phyloP scores from a whole-genome alignment of 2,797 vertebrate species.

The Syncerus caffer region DNA sequence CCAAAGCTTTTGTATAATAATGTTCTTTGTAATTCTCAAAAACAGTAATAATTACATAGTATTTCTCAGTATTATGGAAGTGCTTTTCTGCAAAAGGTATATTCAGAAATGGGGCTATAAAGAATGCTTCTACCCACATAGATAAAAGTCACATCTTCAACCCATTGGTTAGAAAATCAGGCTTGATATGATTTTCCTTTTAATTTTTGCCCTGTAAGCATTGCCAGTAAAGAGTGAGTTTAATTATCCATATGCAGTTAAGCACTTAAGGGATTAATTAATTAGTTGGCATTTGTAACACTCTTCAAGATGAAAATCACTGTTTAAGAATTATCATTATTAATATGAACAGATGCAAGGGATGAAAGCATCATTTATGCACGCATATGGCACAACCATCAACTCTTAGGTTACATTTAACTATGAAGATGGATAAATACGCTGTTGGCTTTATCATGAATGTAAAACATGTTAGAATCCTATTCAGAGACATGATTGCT shows the following conservation, averaged over 20 bases:
- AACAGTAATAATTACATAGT: not conserved
- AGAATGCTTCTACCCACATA: not conserved
- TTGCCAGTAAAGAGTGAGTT: not conserved
- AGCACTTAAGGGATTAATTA: slow-evolving; percentile 64
- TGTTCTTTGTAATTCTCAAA: not conserved
- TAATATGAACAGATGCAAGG: slow-evolving; percentile 60
- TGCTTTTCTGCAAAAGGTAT: not conserved
- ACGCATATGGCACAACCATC: slow-evolving; percentile 2
- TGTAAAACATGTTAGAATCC: not conserved
- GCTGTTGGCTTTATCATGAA: not conserved
- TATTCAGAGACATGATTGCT: not conserved
- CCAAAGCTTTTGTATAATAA: not conserved
- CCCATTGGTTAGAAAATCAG: not conserved
- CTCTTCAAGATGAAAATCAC: slow-evolving; percentile 56
- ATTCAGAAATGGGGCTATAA: not conserved
- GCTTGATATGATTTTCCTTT: not conserved
- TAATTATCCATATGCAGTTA: slow-evolving; percentile 62
- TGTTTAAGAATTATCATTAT: slow-evolving; percentile 61
- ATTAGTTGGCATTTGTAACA: slow-evolving; percentile 58
- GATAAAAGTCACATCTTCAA: not conserved
- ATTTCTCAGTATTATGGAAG: not conserved
- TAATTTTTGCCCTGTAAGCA: slow-evolving; percentile 31
- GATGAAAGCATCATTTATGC: slow-evolving; percentile 45
- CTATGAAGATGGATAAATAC: slow-evolving; percentile 45
- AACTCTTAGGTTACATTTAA: not conserved